Evolutionary conservation across 2,888 invertebrate genomes (phyloP), one percentile per base, ranked within the genome.

Genomic region (Heliothis peltigera): DNA sequence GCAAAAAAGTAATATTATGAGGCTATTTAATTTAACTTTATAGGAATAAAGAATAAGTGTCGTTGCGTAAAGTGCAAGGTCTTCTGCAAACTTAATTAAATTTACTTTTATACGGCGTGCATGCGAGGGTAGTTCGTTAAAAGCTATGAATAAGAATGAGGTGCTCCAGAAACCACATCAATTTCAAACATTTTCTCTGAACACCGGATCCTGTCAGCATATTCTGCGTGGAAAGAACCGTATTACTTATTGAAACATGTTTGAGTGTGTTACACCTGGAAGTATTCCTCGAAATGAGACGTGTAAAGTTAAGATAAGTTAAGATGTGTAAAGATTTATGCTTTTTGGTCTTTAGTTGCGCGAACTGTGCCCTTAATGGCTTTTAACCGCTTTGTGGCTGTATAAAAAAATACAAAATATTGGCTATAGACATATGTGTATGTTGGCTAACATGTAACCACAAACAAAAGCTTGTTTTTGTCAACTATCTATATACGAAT

Each of bases 111-210:
- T 58, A 51, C 52, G 17, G 3, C 8, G 25, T 12, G 46, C 57
- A 58, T 61, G 25, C 66, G 51, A 49, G 39, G 44, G 43, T 35
- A 46, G 46, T 54, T 54, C 35, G 68, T 61, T 68, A 49, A 43
- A 56, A 52, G 61, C 54, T 47, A 68, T 68, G 71, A 61, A 74
- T 74, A 71, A 68, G 17, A 71, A 71, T 71, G 69, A 68, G 61
- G 43, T 44, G 10, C 43, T 35, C 17, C 47, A 12, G 25, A 47
- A 51, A 58, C 57, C 57, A 25, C 69, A 71, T 74, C 57, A 54
- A 68, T 68, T 74, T 51, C 43, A 55, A 46, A 43, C 57, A 25
- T 43, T 74, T 44, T 25, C 61, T 54, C 32, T 39, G 52, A 51
- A 61, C 53, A 53, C 42, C 19, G 60, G 43, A 39, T 19, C 44